phyloP scores from a whole-genome alignment of 2,888 invertebrate genomes.

The Chymomyza amoena region DNA sequence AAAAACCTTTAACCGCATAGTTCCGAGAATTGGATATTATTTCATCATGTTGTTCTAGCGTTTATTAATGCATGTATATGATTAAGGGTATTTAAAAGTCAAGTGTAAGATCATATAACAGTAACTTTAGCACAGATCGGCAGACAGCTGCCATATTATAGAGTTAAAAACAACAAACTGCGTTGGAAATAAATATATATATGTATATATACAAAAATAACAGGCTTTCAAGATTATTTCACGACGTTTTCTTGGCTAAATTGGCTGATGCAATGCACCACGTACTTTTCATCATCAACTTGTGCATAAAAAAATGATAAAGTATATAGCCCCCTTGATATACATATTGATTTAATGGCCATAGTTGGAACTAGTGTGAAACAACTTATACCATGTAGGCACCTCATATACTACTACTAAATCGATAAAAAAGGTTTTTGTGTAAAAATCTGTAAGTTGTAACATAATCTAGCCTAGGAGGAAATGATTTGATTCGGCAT shows the following conservation, averaged over 20 bases:
- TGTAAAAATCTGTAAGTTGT: not conserved
- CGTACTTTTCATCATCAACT: constrained; percentile 69
- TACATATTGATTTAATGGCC: not conserved
- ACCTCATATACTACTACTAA: not conserved
- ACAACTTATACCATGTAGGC: not conserved
- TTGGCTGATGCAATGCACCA: constrained; percentile 77
- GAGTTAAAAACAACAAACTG: constrained; percentile 3
- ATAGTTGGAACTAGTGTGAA: not conserved
- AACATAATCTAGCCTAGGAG: not conserved
- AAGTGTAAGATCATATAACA: constrained; percentile 10
- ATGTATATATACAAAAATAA: constrained; percentile 25
- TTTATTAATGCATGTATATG: not conserved
- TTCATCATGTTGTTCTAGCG: not conserved
- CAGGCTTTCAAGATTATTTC: constrained; percentile 44
- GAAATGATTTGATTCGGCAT: not conserved
- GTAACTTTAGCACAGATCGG: not conserved
- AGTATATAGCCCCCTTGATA: not conserved
- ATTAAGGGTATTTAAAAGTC: not conserved
- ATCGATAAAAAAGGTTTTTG: not conserved
- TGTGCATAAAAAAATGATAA: not conserved
- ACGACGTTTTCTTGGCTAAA: constrained; percentile 45
- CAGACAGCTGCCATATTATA: not conserved
- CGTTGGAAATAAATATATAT: constrained; percentile 15
- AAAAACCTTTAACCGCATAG: not conserved
- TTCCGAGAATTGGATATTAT: not conserved